Evolutionary conservation across 2,888 invertebrate genomes (phyloP).

Genomic region (Platycheirus rosarum): DNA sequence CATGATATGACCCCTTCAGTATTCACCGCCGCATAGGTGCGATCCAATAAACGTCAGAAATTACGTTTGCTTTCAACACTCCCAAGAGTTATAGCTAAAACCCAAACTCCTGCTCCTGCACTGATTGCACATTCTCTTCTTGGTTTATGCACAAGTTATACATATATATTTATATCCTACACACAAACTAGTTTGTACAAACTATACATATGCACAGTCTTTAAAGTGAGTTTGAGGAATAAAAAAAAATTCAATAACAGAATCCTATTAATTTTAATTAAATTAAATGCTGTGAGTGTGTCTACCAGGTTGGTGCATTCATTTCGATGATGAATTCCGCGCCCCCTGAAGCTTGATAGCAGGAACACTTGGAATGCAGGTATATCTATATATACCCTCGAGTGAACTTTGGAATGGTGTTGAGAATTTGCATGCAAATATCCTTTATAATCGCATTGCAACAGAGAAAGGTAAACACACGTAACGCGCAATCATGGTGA

Average conservation of each 20-base stretch:
- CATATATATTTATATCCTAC: constrained; percentile 21
- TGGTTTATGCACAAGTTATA: neutral
- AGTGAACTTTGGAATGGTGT: constrained; percentile 24
- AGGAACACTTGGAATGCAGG: neutral
- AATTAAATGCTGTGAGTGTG: constrained; percentile 65
- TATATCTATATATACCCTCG: neutral
- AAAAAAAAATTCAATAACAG: constrained; percentile 60
- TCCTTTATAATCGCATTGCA: constrained; percentile 72
- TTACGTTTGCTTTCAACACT: constrained; percentile 53
- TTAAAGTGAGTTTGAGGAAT: constrained; percentile 12
- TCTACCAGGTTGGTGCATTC: constrained; percentile 53
- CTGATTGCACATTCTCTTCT: constrained; percentile 48
- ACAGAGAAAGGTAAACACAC: constrained; percentile 54
- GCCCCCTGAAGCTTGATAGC: constrained; percentile 9
- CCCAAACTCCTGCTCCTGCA: constrained; percentile 29
- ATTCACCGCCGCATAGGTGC: constrained; percentile 16
- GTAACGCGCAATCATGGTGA: no score
- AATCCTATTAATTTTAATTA: constrained; percentile 73
- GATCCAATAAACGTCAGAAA: constrained; percentile 56
- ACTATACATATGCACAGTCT: neutral
- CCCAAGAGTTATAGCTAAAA: constrained; percentile 27
- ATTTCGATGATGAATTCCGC: constrained; percentile 65
- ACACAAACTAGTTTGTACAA: neutral
- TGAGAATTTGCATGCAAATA: constrained; percentile 72
- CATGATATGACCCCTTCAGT: constrained; percentile 33